phyloP scores from a whole-genome alignment of 2,113 vertebrate genomes.

The Verasper variegatus region DNA sequence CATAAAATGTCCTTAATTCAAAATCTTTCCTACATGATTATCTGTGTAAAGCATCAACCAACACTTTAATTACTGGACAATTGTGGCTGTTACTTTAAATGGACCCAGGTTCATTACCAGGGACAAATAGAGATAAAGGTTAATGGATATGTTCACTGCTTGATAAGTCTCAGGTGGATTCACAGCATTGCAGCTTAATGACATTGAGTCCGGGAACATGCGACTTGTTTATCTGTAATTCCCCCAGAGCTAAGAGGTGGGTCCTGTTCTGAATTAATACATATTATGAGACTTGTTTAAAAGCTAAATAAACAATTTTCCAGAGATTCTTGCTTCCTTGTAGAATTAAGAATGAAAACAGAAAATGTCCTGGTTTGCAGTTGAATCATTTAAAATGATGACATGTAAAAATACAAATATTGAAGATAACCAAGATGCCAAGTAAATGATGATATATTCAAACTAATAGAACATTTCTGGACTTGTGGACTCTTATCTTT shows the following conservation, averaged over 20 bases:
- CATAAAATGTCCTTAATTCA: too few species aligned
- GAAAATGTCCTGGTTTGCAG: not conserved
- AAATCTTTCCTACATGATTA: not conserved
- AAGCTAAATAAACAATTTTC: not conserved
- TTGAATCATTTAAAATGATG: too few species aligned
- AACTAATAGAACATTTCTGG: not conserved
- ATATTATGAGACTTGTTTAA: not conserved
- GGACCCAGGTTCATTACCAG: too few species aligned
- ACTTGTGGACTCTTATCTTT: not conserved
- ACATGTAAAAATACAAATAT: too few species aligned
- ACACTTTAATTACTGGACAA: not conserved
- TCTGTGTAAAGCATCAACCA: not conserved
- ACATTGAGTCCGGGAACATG: not conserved
- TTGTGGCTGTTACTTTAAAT: not conserved
- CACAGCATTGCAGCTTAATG: not conserved
- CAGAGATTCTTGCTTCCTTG: not conserved
- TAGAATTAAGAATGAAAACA: not conserved
- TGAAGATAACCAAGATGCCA: too few species aligned
- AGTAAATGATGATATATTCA: too few species aligned
- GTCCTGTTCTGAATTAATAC: not conserved
- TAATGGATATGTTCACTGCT: not conserved
- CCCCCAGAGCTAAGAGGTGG: not conserved
- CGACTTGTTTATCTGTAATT: not conserved
- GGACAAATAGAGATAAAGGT: not conserved
- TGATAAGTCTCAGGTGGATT: slow-evolving; percentile 18